A percentile compares a stretch with the other conserved stretches of the same genome.
These are phyloP conservation scores for Cynaeus angustus DNA, from an alignment of 2,888 invertebrate genomes.

Conservation along the genomic window DNA sequence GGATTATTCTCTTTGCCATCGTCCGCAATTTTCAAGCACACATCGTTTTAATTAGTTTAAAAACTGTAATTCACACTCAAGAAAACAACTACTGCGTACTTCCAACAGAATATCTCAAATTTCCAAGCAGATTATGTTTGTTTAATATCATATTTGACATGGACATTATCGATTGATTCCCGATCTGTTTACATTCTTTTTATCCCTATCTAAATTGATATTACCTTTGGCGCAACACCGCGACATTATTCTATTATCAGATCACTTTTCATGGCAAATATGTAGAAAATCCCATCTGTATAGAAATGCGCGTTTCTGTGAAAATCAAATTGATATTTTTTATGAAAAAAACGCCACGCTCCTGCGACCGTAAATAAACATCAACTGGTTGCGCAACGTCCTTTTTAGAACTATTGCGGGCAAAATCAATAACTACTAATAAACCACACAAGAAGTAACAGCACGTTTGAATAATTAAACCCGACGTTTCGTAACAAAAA, in stretches of 20 bases:
- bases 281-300: too few species aligned
- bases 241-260: conserved; percentile 31
- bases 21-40: too few species aligned
- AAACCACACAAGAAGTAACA: conserved; percentile 1
- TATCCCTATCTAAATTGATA: conserved; percentile 39
- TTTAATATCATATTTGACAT: conserved; percentile 27
- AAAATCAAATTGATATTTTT: too few species aligned
- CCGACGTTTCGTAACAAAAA: too few species aligned
- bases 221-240: conserved; percentile 28
- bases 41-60: too few species aligned
- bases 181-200: conserved; percentile 37
- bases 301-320: too few species aligned
- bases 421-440: conserved; percentile 23
- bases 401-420: conserved; percentile 18
- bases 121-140: conserved; percentile 32
- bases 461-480: neutral
- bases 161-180: conserved; percentile 25
- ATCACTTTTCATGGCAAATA: conserved; percentile 30
- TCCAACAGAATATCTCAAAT: neutral
- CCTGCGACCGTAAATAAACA: neutral
- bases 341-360: too few species aligned
- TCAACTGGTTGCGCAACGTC: conserved; percentile 16
- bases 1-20: too few species aligned
- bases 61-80: too few species aligned
- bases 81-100: neutral